Conservation (phyloP, 2,888 invertebrate genomes). For the Lysandra bellargus region DNA sequence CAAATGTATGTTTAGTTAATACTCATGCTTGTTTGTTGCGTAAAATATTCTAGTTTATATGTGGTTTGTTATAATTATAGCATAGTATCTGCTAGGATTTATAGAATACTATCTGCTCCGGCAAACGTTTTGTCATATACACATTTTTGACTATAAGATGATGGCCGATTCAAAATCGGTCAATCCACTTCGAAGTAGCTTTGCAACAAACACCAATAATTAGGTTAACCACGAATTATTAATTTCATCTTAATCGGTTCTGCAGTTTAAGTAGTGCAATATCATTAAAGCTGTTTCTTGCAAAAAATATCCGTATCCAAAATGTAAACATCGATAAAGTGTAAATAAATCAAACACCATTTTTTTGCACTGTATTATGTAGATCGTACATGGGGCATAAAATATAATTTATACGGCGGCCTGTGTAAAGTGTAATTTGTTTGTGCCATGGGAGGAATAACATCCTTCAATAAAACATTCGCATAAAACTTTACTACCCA, state of each 20-base stretch:
- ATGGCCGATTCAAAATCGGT: too few relatives aligned
- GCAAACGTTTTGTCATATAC: too few relatives aligned
- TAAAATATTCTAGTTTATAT: neutral
- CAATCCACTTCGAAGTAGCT: too few relatives aligned
- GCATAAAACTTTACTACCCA: slow-evolving; percentile 27
- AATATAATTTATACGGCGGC: neutral
- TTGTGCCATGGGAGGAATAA: slow-evolving; percentile 2
- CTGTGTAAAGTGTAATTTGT: neutral
- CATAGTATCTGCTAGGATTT: neutral
- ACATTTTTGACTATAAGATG: too few relatives aligned
- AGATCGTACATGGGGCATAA: neutral
- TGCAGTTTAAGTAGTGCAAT: too few relatives aligned
- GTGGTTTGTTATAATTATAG: neutral
- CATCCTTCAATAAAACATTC: slow-evolving; percentile 25
- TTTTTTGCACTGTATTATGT: neutral
- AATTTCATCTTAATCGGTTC: too few relatives aligned
- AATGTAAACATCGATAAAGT: neutral
- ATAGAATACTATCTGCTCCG: neutral
- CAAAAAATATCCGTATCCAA: neutral
- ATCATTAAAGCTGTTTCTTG: too few relatives aligned
- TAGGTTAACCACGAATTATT: too few relatives aligned
- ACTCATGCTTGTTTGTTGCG: neutral
- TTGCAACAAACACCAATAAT: too few relatives aligned
- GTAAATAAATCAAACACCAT: neutral
- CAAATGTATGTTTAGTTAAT: neutral